Base-by-base conservation (phyloP, 2,888 invertebrate genomes). In the Adelphocoris suturalis region DNA sequence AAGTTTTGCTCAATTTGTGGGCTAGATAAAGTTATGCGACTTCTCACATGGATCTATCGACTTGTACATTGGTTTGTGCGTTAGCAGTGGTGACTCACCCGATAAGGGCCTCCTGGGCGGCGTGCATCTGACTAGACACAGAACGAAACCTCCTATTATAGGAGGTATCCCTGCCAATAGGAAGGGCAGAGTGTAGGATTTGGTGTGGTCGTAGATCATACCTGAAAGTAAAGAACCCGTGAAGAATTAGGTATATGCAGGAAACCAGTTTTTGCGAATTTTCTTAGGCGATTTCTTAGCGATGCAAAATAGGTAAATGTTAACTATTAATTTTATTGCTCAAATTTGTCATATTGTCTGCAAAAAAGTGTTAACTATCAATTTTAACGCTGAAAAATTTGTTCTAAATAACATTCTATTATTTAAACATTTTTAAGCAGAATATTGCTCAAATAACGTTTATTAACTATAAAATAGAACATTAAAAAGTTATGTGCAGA, bases 151-250 rank as follows among this genome's bases (percentile, higher is more conserved):
- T 5, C 98, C 98, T 0, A 98, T 92, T 47, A 98, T 94, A 0
- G 98, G 98, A 13, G 98, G 97, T 86, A 97, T 94, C 0, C 98
- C 98, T 23, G 98, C 97, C 91, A 97, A 93, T 90, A 97, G 94
- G 92, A 98, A 96, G 0, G 98, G 96, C 90, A 97, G 92, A 1
- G 95, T 95, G 93, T 98, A 98, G 9, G 96, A 95, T 9, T 93
- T 93, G 86, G 93, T 92, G 12, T 92, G 91, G 91, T 94, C 94
- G 92, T 94, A 94, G 89, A 94, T 92, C 87, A 91, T 90, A 0
- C 95, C 94, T 94, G 91, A 92, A 92, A 28, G 23, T 27, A 7
- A 23, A 68, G 23, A 4, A 27, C 5, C 11, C 2, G 11, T 68
- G 68, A 52, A 48, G 48, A 48, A 48, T 48, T 52, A 52, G 16